Conservation (phyloP, 2,113 vertebrate genomes). For the Burhinus bistriatus region DNA sequence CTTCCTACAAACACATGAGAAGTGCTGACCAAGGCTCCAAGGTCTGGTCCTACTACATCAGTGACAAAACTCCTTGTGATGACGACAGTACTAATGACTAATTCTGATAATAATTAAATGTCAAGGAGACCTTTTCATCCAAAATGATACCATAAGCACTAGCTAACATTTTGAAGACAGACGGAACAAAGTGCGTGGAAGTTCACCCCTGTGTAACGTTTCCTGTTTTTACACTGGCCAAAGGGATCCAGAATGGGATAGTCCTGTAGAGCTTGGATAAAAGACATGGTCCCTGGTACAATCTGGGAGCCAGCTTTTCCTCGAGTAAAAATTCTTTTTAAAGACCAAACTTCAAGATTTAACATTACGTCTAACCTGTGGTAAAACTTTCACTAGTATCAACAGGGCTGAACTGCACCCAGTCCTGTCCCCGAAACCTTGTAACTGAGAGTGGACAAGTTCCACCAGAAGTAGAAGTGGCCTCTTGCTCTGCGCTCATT, state of each 20-base stretch:
- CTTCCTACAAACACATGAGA: not conserved
- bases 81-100: conserved; percentile 5
- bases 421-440: not conserved
- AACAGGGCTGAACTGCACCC: not conserved
- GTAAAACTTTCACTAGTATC: not conserved
- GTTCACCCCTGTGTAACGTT: fast-evolving
- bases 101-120: conserved; percentile 34
- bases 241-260: not conserved
- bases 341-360: not conserved
- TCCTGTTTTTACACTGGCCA: not conserved
- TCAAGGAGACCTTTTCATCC: conserved; percentile 31
- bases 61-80: not conserved
- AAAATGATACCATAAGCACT: not conserved
- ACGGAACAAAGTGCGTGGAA: not conserved
- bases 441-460: not conserved
- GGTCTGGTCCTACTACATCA: not conserved
- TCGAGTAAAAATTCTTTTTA: not conserved
- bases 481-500: not conserved
- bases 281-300: not conserved
- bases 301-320: not conserved
- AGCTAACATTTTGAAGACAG: not conserved
- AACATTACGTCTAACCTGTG: not conserved
- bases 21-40: not conserved
- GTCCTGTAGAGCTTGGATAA: not conserved
- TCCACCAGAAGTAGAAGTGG: not conserved